Percentiles rank a stretch among this genome's conserved stretches.
phyloP scores from a whole-genome alignment of 1,140 invertebrate species.

The Daktulosphaira vitifoliae region DNA sequence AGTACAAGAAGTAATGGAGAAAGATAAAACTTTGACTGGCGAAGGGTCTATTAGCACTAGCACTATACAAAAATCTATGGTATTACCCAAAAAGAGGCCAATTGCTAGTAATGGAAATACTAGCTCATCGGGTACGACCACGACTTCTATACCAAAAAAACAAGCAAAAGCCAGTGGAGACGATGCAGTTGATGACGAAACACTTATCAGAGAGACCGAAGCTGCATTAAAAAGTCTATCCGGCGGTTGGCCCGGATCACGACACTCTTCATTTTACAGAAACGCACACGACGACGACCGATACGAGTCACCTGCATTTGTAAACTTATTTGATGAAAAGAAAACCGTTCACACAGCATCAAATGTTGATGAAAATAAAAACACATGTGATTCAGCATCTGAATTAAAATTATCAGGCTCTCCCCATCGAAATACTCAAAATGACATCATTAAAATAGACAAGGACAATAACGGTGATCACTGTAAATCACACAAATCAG shows the following conservation, averaged over 20 bases:
- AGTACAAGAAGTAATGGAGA: background rate
- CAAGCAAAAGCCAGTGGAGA: slow-evolving; percentile 42
- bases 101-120: background rate
- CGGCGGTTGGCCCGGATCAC: slow-evolving; percentile 64
- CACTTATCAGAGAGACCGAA: slow-evolving; percentile 73
- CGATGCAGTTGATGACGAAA: slow-evolving; percentile 61
- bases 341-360: slow-evolving; percentile 57
- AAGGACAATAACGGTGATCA: slow-evolving; percentile 33
- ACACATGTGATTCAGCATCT: slow-evolving; percentile 51
- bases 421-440: slow-evolving; percentile 49
- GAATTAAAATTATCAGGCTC: slow-evolving; percentile 57
- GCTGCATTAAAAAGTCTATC: slow-evolving; percentile 72
- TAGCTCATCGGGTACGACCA: background rate
- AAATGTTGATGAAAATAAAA: slow-evolving; percentile 50
- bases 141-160: background rate
- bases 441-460: slow-evolving; percentile 36
- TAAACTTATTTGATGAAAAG: slow-evolving; percentile 77
- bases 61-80: slow-evolving; percentile 1
- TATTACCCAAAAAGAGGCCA: slow-evolving; percentile 18
- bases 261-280: slow-evolving; percentile 53
- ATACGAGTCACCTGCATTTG: slow-evolving; percentile 58
- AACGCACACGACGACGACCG: slow-evolving; percentile 59
- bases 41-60: background rate
- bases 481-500: background rate
- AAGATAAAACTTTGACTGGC: background rate